These are phyloP conservation scores for Regulus satrapa DNA, from an alignment of 2,113 vertebrate species.

Conservation along the genomic window DNA sequence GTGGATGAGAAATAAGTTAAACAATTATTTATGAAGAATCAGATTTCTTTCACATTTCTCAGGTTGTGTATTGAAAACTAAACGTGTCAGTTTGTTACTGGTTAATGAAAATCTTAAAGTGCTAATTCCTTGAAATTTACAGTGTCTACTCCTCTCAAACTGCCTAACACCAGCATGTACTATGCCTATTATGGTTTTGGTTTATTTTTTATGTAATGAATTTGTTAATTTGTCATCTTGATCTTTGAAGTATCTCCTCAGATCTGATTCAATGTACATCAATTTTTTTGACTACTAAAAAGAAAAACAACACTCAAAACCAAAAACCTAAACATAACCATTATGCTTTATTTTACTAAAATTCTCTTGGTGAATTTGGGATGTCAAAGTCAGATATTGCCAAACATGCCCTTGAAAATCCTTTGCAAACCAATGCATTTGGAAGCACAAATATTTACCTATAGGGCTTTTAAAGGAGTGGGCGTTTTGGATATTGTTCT, in stretches of 20 bases:
- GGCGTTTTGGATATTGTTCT: not conserved
- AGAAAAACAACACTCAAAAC: no score
- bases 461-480: not conserved
- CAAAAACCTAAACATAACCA: not conserved
- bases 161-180: rapidly evolving
- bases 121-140: not conserved
- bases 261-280: not conserved
- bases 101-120: not conserved
- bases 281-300: not conserved
- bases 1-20: not conserved
- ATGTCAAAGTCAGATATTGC: not conserved
- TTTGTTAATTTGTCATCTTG: not conserved
- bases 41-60: not conserved
- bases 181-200: no score
- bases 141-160: not conserved
- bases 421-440: not conserved
- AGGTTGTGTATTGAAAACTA: not conserved
- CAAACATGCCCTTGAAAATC: not conserved
- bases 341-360: not conserved
- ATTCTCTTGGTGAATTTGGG: not conserved
- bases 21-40: not conserved
- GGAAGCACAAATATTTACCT: not conserved
- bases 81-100: not conserved
- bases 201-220: no score
- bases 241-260: not conserved